Conservation (phyloP, 92 coral and sea anemone species). For the Desmophyllum pertusum region DNA sequence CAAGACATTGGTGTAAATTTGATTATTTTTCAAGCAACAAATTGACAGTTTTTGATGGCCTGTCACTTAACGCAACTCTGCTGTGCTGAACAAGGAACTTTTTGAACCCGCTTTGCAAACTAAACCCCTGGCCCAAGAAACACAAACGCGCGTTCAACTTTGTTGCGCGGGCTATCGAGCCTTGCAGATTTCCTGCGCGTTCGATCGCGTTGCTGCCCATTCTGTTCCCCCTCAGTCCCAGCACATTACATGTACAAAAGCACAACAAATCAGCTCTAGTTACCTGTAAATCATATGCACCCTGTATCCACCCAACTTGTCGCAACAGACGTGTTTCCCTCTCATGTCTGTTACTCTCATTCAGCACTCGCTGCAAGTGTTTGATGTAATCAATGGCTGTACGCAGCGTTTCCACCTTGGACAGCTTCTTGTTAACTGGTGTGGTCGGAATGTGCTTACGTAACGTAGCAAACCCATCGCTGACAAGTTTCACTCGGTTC, state of each 20-base stretch:
- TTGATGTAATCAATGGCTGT: slow-evolving; percentile 93
- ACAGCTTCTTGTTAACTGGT: slow-evolving; percentile 91
- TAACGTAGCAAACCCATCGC: slow-evolving; percentile 92
- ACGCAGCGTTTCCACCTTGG: slow-evolving; percentile 92
- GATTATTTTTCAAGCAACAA: slow-evolving; percentile 62
- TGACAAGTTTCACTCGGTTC: slow-evolving; percentile 89
- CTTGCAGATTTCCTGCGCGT: neutral
- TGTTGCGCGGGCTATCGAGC: neutral
- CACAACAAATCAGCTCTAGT: slow-evolving; percentile 19
- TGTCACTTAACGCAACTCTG: slow-evolving; percentile 38
- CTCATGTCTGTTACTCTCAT: slow-evolving; percentile 81
- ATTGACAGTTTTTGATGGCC: slow-evolving; percentile 54
- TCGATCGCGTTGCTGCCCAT: neutral
- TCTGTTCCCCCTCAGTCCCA: neutral
- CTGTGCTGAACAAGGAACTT: neutral
- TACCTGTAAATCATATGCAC: slow-evolving; percentile 47
- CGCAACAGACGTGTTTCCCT: slow-evolving; percentile 70
- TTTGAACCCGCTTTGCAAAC: slow-evolving; percentile 2
- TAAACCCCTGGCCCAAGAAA: neutral
- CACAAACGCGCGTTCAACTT: neutral
- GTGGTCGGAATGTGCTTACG: slow-evolving; percentile 83
- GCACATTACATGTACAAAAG: slow-evolving; percentile 13
- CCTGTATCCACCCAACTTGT: slow-evolving; percentile 80
- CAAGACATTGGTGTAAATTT: slow-evolving; percentile 50
- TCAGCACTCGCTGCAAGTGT: slow-evolving; percentile 81